Evolutionary conservation across 2,888 invertebrate genomes (phyloP).

Genomic region (Napeogenes sylphis): DNA sequence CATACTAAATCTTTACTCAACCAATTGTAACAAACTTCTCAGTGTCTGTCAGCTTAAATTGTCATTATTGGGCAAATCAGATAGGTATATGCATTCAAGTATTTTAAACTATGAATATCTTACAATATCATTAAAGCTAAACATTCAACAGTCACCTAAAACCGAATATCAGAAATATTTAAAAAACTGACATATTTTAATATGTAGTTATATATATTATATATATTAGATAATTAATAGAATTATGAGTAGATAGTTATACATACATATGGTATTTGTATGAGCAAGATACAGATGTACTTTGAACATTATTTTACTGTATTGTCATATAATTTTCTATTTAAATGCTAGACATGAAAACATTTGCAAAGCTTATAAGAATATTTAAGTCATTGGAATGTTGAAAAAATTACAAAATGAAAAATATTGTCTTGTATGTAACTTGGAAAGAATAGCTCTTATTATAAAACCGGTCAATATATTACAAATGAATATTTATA

Average conservation of each 20-base stretch:
- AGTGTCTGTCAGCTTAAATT: neutral
- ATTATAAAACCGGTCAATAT: neutral
- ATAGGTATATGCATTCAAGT: neutral
- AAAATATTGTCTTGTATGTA: neutral
- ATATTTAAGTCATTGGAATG: neutral
- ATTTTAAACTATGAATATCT: no score
- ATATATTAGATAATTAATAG: no score
- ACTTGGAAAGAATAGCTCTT: neutral
- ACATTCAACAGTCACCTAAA: no score
- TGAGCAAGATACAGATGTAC: no score
- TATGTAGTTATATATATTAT: no score
- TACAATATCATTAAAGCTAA: no score
- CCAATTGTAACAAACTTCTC: no score
- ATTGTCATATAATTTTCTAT: neutral
- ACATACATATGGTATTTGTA: no score
- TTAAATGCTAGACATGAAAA: neutral
- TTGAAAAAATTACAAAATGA: neutral
- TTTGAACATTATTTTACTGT: no score
- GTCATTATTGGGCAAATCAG: neutral
- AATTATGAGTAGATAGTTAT: no score
- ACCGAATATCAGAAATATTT: no score
- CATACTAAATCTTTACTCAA: neutral
- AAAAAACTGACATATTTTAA: no score
- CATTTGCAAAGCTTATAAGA: neutral
- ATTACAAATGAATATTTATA: neutral